Percentiles rank a stretch among this genome's conserved stretches.
Evolutionary conservation across 2,888 invertebrate species (phyloP).

Genomic region (Xanthorhoe designata): DNA sequence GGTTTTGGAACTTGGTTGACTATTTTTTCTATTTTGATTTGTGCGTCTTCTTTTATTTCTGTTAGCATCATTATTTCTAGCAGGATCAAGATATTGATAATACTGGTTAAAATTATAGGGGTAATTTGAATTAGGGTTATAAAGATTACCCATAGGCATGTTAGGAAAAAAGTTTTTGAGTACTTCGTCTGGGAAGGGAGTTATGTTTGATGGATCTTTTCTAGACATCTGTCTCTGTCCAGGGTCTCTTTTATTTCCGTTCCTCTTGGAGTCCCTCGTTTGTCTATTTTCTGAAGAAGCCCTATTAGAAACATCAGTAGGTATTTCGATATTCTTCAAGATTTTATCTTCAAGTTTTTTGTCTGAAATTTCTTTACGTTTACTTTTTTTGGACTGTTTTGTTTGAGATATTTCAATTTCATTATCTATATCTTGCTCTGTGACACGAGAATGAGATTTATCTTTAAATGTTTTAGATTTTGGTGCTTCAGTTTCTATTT

Average conservation of each 20-base stretch:
- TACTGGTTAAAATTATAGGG: slow-evolving; percentile 47
- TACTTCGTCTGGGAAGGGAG: slow-evolving; percentile 31
- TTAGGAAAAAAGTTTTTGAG: slow-evolving; percentile 35
- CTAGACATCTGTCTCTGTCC: slow-evolving; percentile 5
- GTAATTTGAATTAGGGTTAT: slow-evolving; percentile 36
- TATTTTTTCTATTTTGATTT: slow-evolving; percentile 26
- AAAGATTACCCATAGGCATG: slow-evolving; percentile 38
- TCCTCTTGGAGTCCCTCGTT: slow-evolving; percentile 43
- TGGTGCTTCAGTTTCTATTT: neutral
- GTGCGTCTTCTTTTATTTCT: slow-evolving; percentile 35
- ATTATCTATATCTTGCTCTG: slow-evolving; percentile 20
- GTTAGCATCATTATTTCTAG: slow-evolving; percentile 22
- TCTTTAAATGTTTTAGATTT: neutral
- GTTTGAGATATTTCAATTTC: neutral
- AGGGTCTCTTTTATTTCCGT: slow-evolving; percentile 14
- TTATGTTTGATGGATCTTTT: slow-evolving; percentile 14
- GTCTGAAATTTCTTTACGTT: slow-evolving; percentile 3
- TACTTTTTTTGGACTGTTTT: slow-evolving; percentile 4
- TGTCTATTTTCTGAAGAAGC: slow-evolving; percentile 44
- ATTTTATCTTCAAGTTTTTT: slow-evolving; percentile 6
- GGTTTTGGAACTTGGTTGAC: slow-evolving; percentile 9
- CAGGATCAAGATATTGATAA: slow-evolving; percentile 38
- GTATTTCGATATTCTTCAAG: slow-evolving; percentile 30
- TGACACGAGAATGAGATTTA: slow-evolving; percentile 1
- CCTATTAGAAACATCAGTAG: slow-evolving; percentile 35